phyloP scores from a whole-genome alignment of 2,888 invertebrate species.

The Linnaemya tessellans region DNA sequence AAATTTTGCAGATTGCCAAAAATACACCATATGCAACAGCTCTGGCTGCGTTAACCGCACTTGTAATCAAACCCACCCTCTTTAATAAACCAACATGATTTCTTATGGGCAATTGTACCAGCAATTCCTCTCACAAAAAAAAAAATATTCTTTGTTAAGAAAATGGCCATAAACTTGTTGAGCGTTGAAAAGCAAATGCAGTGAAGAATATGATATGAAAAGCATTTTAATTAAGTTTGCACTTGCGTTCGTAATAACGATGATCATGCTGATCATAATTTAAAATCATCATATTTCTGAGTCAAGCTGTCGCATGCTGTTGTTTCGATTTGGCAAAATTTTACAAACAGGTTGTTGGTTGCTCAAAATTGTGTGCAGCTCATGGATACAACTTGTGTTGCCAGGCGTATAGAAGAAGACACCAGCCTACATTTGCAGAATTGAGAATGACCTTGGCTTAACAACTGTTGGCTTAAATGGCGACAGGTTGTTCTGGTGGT shows the following conservation, averaged over 20 bases:
- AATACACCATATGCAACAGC: no score
- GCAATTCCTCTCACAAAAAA: neutral
- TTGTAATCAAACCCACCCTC: slow-evolving; percentile 27
- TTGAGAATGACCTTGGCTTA: slow-evolving; percentile 68
- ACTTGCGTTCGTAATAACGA: slow-evolving; percentile 3
- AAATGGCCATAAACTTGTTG: slow-evolving; percentile 60
- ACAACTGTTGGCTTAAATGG: slow-evolving; percentile 57
- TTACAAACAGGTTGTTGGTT: slow-evolving; percentile 28
- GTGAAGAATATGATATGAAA: slow-evolving; percentile 40
- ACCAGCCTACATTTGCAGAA: slow-evolving; percentile 45
- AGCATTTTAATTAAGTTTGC: slow-evolving; percentile 22
- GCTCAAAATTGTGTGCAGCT: slow-evolving; percentile 19
- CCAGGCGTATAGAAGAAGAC: slow-evolving; percentile 46
- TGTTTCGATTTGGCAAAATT: slow-evolving; percentile 32
- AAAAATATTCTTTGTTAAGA: slow-evolving; percentile 8
- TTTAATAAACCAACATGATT: slow-evolving; percentile 15
- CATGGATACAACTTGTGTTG: slow-evolving; percentile 27
- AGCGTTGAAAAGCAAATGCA: slow-evolving; percentile 2
- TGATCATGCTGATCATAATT: slow-evolving; percentile 34
- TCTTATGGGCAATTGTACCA: no score
- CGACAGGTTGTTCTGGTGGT: slow-evolving; percentile 52
- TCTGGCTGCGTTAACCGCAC: neutral
- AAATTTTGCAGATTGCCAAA: no score
- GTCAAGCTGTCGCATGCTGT: slow-evolving; percentile 19
- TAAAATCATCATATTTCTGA: slow-evolving; percentile 9